Base-by-base conservation (phyloP, 1,140 invertebrate genomes). In the Hyposmocoma kahamanoa region DNA sequence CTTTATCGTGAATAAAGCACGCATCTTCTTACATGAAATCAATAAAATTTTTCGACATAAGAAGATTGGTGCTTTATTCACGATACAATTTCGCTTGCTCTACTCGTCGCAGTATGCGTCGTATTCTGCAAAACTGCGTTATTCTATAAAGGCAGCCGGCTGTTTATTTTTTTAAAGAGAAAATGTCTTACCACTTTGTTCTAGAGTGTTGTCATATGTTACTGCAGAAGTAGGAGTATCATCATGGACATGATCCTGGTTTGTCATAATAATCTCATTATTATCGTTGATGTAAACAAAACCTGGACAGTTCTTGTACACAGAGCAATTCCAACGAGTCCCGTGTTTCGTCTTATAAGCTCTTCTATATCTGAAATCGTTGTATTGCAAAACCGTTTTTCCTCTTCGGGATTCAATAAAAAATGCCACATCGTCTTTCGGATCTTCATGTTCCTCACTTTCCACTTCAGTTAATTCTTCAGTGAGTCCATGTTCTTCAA, bases 341-440 rank as follows among this genome's bases (percentile, higher is more conserved):
- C 77, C 79, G 19, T 52, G 48, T 30, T 62, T 72, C 0, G 62
- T 56, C 30, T 50, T 69, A 15, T 74, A 69, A 8, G 53, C 54
- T 47, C 69, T 79, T 20, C 59, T 55, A 19, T 77, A 84, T 47
- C 64, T 60, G 28, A 68, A 61, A 10, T 69, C 72, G 5, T 71
- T 63, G 47, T 72, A 77, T 53, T 72, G 59, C 28, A 81, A 51
- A 18, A 77, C 43, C 1, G 63, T 67, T 30, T 59, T 75, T 2
- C 77, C 73, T 24, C 59, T 64, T n/a, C 39, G 45, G 1, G 73
- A 67, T 32, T 76, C 55, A 4, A 81, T 20, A 19, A 78, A 67
- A 15, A 74, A 9, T 0, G 59, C 61, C 13, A 56, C 59, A 10
- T 65, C 52, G 4, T 67, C 59, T 5, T 56, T 21, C 8, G 15